A percentile compares a stretch with the other conserved stretches of the same genome.
These are phyloP conservation scores for Ciconia nigra DNA, from an alignment of 2,797 vertebrate species.

Conservation along the genomic window DNA sequence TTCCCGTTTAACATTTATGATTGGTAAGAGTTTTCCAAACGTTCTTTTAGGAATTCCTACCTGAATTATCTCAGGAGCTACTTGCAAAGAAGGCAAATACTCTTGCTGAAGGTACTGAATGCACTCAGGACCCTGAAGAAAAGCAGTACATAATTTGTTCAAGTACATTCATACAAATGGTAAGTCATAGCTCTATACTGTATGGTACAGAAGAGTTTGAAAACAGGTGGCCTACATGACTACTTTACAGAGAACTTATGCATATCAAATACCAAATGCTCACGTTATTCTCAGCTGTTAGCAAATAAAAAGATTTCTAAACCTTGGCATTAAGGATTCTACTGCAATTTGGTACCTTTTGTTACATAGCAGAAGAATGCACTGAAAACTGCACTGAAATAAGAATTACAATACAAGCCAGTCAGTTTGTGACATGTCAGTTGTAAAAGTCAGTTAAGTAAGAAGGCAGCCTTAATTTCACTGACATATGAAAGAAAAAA, in stretches of 20 bases:
- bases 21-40: not conserved
- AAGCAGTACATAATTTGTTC: not conserved
- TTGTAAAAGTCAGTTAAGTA: not conserved
- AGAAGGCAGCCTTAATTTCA: not conserved
- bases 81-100: constrained; percentile 93
- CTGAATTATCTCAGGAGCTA: constrained; percentile 94
- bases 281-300: not conserved
- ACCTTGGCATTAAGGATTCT: not conserved
- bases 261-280: not conserved
- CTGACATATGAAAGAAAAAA: not conserved
- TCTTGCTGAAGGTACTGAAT: constrained; percentile 95
- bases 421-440: not conserved
- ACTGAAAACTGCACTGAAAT: not conserved
- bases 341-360: not conserved
- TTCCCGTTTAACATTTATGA: not conserved
- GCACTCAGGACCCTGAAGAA: constrained; percentile 89
- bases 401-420: not conserved
- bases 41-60: constrained; percentile 68
- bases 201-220: not conserved
- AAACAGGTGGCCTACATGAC: not conserved
- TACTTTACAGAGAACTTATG: not conserved
- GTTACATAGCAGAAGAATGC: not conserved
- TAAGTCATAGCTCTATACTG: not conserved
- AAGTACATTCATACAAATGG: not conserved
- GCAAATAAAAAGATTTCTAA: not conserved